Percentiles rank a stretch among this genome's conserved stretches.
Conservation (phyloP, 2,888 invertebrate species). For the Ryuthela nishihirai region DNA sequence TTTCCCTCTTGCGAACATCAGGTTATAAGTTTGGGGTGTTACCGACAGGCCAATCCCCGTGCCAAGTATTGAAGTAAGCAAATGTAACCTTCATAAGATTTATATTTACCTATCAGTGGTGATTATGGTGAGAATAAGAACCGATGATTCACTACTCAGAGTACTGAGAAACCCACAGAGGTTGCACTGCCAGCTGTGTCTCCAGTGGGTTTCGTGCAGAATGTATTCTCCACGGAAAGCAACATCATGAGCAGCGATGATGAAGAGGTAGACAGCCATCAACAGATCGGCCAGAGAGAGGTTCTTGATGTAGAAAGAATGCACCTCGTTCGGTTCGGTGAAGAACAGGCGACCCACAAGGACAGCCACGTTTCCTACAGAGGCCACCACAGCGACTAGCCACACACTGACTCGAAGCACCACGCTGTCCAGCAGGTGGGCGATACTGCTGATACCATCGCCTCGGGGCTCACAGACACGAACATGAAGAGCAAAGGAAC, state of each 20-base stretch:
- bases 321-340: constrained; percentile 58
- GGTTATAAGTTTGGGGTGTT: background rate
- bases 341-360: constrained; percentile 57
- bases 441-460: constrained; percentile 60
- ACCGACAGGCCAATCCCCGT: too few species aligned
- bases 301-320: constrained; percentile 62
- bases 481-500: constrained; percentile 57
- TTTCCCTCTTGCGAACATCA: background rate
- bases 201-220: constrained; percentile 58
- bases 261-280: constrained; percentile 62
- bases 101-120: constrained; percentile 62
- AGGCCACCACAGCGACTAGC: constrained; percentile 60
- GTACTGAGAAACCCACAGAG: constrained; percentile 60
- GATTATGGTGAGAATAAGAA: constrained; percentile 59
- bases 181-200: constrained; percentile 58
- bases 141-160: constrained; percentile 61
- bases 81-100: too few species aligned
- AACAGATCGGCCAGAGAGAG: constrained; percentile 61
- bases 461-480: constrained; percentile 59
- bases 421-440: constrained; percentile 59
- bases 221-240: constrained; percentile 58
- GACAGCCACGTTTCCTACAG: constrained; percentile 59
- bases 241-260: constrained; percentile 59
- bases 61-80: too few species aligned
- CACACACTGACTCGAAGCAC: constrained; percentile 57